Percentiles rank a stretch among this genome's conserved stretches.
phyloP scores from a whole-genome alignment of 2,888 invertebrate species.

The Desoria tigrina region DNA sequence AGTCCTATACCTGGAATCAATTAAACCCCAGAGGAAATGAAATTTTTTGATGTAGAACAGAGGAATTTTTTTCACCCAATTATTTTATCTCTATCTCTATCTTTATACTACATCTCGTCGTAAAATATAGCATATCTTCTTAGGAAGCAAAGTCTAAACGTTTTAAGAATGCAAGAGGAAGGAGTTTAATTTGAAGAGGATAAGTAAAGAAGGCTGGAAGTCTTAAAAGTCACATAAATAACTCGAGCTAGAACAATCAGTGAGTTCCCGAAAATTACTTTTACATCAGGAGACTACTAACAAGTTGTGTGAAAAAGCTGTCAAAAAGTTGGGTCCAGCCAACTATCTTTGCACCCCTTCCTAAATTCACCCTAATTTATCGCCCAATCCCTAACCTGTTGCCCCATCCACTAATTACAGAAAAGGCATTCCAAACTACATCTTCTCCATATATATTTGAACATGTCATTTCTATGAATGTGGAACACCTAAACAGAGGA shows the following conservation, averaged over 20 bases:
- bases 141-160: no score
- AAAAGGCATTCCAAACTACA: background rate
- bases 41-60: background rate
- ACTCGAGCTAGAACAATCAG: slow-evolving; percentile 16
- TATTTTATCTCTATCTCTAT: no score
- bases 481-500: no score
- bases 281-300: background rate
- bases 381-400: slow-evolving; percentile 19
- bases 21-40: slow-evolving; percentile 1
- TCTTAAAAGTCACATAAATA: slow-evolving; percentile 24
- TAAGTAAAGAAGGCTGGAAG: slow-evolving; percentile 6
- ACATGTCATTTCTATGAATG: no score
- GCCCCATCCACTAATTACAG: slow-evolving; percentile 11
- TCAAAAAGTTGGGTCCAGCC: slow-evolving; percentile 11
- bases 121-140: no score
- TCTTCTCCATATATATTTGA: no score
- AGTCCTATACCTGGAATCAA: background rate
- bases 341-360: background rate
- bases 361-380: slow-evolving; percentile 8
- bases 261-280: slow-evolving; percentile 19
- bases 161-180: no score
- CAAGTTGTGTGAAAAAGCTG: slow-evolving; percentile 17
- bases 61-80: slow-evolving; percentile 3
- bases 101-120: no score
- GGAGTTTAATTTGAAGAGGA: no score